Evolutionary conservation across 2,113 vertebrate species (phyloP), one percentile per base, ranked within the genome.

Genomic region (Thalassoma bifasciatum): DNA sequence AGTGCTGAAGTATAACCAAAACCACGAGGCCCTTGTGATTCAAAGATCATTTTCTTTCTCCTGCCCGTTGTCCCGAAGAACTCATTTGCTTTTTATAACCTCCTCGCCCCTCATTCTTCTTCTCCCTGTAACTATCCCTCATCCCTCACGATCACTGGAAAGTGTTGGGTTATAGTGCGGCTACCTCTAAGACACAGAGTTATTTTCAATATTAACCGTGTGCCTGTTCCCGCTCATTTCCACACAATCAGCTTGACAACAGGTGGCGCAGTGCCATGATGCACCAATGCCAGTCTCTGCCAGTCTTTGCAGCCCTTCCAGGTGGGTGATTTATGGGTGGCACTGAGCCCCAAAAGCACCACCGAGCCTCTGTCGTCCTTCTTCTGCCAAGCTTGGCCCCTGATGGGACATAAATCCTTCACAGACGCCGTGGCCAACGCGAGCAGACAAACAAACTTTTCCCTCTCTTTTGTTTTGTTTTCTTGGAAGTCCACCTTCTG

Each of bases 311-410:
- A 65, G 68, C 66, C 72, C 79, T 76, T 89, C 88, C 91, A 91
- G 88, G 89, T 91, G 86, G 88, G 81, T 90, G 89, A 92, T 90
- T 92, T 89, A 91, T 92, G 86, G 71, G 7, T 80, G 83, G 82
- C 83, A 24, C 70, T 42, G 78, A 82, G 78, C 83, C 85, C 82
- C 85, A 67, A 72, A 72, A 88, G 79, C 54, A 17, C 78, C 79
- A 82, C 72, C 40, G 17, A 75, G 81, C 82, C 88, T 78, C 87
- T 77, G 86, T 75, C 60, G 42, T 53, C 75, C 83, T 74, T 83
- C 79, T 79, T 76, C 88, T 88, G 91, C 89, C 86, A 82, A 76
- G 52, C 81, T 74, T 87, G 88, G 89, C 75, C 81, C 62, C 72
- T 9, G 21, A 64, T 58, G 79, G 81, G 57, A 79, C 14, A 80